Base-by-base conservation (phyloP, 2,888 invertebrate species). In the Sthenelais limicola region DNA sequence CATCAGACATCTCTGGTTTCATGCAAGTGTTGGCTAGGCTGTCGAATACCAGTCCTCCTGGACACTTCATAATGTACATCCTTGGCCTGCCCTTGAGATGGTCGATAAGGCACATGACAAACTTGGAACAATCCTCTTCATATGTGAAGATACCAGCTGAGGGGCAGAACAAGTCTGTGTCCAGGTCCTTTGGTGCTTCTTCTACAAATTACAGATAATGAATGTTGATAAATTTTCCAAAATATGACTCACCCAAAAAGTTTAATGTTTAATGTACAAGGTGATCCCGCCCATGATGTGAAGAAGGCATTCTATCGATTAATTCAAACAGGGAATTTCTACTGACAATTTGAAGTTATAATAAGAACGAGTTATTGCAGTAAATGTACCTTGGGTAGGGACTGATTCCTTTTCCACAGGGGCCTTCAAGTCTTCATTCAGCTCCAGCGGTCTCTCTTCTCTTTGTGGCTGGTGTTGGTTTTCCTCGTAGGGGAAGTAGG, bases 11-110 rank as follows among this genome's bases (percentile, higher is more conserved):
- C 24, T 62, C 62, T 4, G 62, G 62, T 21, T 62, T 21, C 62
- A 62, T 62, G 38, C 62, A 62, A 1, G 62, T 62, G n/a, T 38
- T 62, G 24, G 62, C 62, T 7, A 7, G 15, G 67, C 73, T 74
- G 70, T 77, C 77, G 70, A 73, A 77, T 18, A 73, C 67, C 1
- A 77, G 70, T 15, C 73, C 74, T 3, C 24, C 51, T 1, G 77
- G 77, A 38, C 77, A 77, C 21, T 52, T 49, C 77, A 77, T 77
- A 47, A 75, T 32, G 66, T 77, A 77, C 74, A 77, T 74, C 32
- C 74, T 43, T 28, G 76, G 76, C 35, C 43, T 48, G 26, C 62
- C 38, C 21, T 54, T 26, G 35, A 56, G 35, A 28, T 74, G 72
- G 68, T 77, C 77, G 26, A 73, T 52, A 15, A 76, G 48, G 35